A percentile compares a stretch with the other conserved stretches of the same genome.
Evolutionary conservation across 2,888 invertebrate genomes (phyloP).

Genomic region (Brachycybe producta): DNA sequence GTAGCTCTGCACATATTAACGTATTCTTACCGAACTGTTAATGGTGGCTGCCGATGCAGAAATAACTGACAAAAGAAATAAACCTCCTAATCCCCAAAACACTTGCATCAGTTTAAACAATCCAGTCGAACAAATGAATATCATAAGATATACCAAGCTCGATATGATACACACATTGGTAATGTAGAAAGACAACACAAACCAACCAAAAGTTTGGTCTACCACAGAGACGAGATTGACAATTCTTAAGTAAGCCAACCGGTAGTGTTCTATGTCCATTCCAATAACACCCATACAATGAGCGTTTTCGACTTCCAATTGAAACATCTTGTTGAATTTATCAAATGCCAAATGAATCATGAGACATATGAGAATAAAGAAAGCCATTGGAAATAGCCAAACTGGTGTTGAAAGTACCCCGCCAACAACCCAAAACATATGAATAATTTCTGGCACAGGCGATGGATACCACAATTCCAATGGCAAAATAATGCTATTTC

Average conservation of each 20-base stretch:
- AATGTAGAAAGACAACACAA: background rate
- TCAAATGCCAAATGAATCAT: background rate
- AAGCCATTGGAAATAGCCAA: background rate
- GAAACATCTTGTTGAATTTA: background rate
- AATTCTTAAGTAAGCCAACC: no score
- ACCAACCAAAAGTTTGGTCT: background rate
- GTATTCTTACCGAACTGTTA: constrained; percentile 1
- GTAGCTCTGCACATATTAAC: background rate
- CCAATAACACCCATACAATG: no score
- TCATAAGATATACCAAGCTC: background rate
- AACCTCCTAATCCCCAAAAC: background rate
- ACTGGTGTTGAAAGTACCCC: no score
- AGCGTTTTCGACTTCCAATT: no score
- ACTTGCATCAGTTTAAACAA: background rate
- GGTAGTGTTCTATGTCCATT: no score
- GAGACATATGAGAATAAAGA: background rate
- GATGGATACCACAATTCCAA: no score
- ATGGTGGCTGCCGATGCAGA: background rate
- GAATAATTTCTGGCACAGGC: no score
- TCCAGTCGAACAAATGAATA: background rate
- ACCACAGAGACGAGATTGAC: no score
- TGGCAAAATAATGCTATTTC: no score
- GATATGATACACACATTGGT: background rate
- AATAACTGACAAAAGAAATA: background rate
- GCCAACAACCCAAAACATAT: no score